Evolutionary conservation across 2,888 invertebrate species (phyloP), one percentile per base, ranked within the genome.

Genomic region (Altica lythri): DNA sequence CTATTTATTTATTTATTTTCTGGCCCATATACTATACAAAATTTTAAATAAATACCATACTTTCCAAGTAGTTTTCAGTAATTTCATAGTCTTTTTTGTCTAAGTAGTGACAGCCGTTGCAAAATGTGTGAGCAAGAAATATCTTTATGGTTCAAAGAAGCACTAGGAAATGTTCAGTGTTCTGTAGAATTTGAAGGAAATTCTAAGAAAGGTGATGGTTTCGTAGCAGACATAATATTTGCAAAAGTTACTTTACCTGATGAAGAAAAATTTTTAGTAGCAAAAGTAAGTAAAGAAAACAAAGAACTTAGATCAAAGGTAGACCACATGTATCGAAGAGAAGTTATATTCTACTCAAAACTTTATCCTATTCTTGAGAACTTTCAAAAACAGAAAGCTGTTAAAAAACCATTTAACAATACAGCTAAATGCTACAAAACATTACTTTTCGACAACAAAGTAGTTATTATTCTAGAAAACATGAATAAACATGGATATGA

Each of bases 381-480:
- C 4, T 61, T 63, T 35, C 62, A 63, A 40, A 5, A 17, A 9
- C 53, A 61, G 10, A 62, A 62, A 51, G 56, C 38, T 1, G 14
- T 59, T 4, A 43, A 59, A 37, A 6, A 46, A 3, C 46, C 53
- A 10, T 50, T 60, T 16, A 52, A 58, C 37, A 34, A 25, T 17
- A 44, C 55, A 5, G 60, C 58, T 1, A 58, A 60, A 40, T 62
- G 55, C 40, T 60, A 37, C 29, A 58, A 53, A 25, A 49, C 58
- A 3, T 51, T 51, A 10, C 2, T 47, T 1, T 16, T 10, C 4
- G 47, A 56, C 9, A 13, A 38, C n/a, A 47, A 18, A 2, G 55
- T 57, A 43, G 22, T 57, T 2, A 51, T 71, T 2, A 55, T 68
- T 13, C 54, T 70, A 53, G 67, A 67, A 51, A 65, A 71, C 47